These are phyloP conservation scores for Perognathus longimembris DNA, from an alignment of 2,113 vertebrate genomes.

Conservation along the genomic window DNA sequence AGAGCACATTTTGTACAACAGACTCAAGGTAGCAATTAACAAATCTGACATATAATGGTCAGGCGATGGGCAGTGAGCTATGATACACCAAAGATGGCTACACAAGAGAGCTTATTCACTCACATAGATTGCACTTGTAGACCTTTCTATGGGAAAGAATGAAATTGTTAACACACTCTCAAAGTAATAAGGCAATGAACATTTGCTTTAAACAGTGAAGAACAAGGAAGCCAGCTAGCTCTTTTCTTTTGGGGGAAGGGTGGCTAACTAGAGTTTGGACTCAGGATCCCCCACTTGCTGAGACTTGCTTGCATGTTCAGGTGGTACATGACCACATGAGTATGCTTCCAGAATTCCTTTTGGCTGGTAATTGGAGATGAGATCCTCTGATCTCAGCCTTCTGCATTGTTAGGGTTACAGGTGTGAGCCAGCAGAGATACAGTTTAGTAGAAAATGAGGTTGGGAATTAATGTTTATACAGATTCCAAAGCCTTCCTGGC, in stretches of 20 bases:
- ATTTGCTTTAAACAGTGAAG: background rate
- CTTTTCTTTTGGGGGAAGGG: background rate
- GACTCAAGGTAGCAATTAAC: constrained; percentile 82
- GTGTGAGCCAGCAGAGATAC: too few species aligned
- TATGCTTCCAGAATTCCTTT: too few species aligned
- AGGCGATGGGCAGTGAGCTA: constrained; percentile 76
- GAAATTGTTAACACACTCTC: background rate
- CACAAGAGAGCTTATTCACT: constrained; percentile 57
- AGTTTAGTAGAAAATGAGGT: too few species aligned
- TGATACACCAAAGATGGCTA: constrained; percentile 78
- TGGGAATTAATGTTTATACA: too few species aligned
- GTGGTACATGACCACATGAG: too few species aligned
- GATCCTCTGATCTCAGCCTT: too few species aligned
- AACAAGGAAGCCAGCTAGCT: background rate
- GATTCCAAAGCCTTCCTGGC: too few species aligned
- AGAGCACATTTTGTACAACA: constrained; percentile 77
- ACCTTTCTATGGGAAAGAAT: background rate
- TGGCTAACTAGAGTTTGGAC: too few species aligned
- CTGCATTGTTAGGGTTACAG: too few species aligned
- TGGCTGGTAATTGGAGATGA: too few species aligned
- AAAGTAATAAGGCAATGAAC: background rate
- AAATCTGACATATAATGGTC: constrained; percentile 77
- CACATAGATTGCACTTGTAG: background rate
- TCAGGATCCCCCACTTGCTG: too few species aligned
- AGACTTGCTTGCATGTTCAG: too few species aligned